A percentile compares a stretch with the other conserved stretches of the same genome.
phyloP scores from a whole-genome alignment of 2,113 vertebrate species.

The Dipodomys stephensi region DNA sequence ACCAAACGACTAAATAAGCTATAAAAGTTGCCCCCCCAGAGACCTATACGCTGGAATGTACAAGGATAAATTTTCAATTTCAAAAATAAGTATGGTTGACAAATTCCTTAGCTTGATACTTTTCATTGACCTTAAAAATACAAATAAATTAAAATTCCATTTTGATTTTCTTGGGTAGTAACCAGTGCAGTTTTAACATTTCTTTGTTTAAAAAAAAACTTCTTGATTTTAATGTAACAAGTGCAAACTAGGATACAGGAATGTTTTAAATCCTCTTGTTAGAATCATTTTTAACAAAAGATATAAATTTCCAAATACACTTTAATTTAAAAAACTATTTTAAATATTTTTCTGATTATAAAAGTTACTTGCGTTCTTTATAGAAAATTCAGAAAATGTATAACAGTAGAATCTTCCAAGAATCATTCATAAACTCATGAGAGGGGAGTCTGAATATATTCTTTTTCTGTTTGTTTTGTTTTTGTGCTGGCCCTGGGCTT shows the following conservation, averaged over 20 bases:
- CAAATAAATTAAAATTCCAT: conserved; percentile 7
- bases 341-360: conserved; percentile 8
- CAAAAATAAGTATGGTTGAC: neutral
- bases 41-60: neutral
- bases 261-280: conserved; percentile 40
- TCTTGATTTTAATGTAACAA: conserved; percentile 1
- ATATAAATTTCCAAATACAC: neutral
- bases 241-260: neutral
- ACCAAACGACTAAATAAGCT: conserved; percentile 75
- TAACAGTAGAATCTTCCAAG: conserved; percentile 37
- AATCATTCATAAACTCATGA: conserved; percentile 14
- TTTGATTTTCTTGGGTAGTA: conserved; percentile 8
- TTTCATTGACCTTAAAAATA: conserved; percentile 29
- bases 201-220: neutral
- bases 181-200: too few relatives aligned
- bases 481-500: too few relatives aligned
- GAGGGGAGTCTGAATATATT: neutral
- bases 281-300: conserved; percentile 10
- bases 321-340: conserved; percentile 43
- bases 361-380: neutral
- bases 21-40: conserved; percentile 42
- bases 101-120: neutral
- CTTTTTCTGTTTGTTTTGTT: neutral
- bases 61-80: neutral
- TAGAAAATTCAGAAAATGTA: conserved; percentile 6